Evolutionary conservation across 2,888 invertebrate genomes (phyloP).

Genomic region (Blastobasis lacticolella): DNA sequence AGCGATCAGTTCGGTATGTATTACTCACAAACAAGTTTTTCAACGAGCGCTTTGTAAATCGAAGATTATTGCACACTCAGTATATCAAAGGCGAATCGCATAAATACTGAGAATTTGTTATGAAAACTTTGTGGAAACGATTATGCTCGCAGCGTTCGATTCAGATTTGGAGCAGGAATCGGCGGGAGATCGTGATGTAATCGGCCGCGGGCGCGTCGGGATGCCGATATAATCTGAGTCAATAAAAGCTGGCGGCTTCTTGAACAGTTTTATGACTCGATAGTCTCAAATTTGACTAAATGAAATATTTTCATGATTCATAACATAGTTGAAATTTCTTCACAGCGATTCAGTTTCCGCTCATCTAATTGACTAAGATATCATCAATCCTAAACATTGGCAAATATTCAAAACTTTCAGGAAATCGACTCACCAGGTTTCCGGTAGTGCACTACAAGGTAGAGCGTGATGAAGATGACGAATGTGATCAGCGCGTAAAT

Average conservation of each 20-base stretch:
- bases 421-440: constrained; percentile 81
- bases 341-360: too few species aligned
- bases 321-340: too few species aligned
- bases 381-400: too few species aligned
- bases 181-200: constrained; percentile 28
- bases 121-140: constrained; percentile 28
- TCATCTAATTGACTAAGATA: too few species aligned
- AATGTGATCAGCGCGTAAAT: constrained; percentile 93
- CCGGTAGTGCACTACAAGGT: constrained; percentile 92
- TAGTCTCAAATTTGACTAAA: background rate
- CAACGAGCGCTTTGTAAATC: background rate
- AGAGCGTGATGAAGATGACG: constrained; percentile 89
- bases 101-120: constrained; percentile 12
- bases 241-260: constrained; percentile 21
- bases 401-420: too few species aligned
- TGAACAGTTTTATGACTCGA: constrained; percentile 12
- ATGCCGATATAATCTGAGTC: constrained; percentile 35
- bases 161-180: constrained; percentile 21
- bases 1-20: too few species aligned
- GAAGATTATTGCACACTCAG: constrained; percentile 7
- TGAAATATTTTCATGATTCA: too few species aligned
- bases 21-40: too few species aligned
- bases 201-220: constrained; percentile 24
- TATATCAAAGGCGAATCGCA: constrained; percentile 11
- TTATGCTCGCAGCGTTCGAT: constrained; percentile 24